Conservation (phyloP, 2,797 vertebrate species). For the Mormyrops boulengeri region DNA sequence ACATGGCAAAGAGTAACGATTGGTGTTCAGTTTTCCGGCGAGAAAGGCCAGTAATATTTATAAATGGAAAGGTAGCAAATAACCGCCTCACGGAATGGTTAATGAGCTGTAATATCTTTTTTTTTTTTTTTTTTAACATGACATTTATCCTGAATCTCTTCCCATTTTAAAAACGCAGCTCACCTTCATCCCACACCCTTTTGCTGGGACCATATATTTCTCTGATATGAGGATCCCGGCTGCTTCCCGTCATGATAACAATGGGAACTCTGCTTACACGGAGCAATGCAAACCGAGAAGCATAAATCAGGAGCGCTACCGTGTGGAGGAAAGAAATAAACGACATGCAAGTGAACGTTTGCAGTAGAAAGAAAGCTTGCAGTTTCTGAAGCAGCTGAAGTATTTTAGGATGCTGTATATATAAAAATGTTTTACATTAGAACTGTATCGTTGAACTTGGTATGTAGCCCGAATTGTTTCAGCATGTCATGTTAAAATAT, state of each 20-base stretch:
- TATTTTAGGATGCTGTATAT: not conserved
- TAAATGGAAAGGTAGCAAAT: not conserved
- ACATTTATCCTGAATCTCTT: not conserved
- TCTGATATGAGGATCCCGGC: not conserved
- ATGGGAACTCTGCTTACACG: not conserved
- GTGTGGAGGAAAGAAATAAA: not conserved
- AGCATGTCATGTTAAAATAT: not conserved
- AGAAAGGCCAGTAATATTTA: not conserved
- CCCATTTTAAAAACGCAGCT: not conserved
- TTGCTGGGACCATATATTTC: not conserved
- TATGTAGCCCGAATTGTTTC: not conserved
- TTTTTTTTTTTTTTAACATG: not conserved
- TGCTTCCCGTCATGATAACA: not conserved
- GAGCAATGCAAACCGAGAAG: not conserved
- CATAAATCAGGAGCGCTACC: constrained; percentile 11
- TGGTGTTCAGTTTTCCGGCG: not conserved
- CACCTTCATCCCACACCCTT: not conserved
- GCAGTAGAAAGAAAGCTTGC: not conserved
- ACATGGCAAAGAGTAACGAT: not conserved
- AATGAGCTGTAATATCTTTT: not conserved
- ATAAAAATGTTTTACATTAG: not conserved
- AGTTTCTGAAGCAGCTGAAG: not conserved
- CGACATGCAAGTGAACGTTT: not conserved
- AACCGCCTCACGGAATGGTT: not conserved
- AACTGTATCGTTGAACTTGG: not conserved